phyloP scores from a whole-genome alignment of 35 echinoderm and acorn worm species.

The Strongylocentrotus purpuratus region DNA sequence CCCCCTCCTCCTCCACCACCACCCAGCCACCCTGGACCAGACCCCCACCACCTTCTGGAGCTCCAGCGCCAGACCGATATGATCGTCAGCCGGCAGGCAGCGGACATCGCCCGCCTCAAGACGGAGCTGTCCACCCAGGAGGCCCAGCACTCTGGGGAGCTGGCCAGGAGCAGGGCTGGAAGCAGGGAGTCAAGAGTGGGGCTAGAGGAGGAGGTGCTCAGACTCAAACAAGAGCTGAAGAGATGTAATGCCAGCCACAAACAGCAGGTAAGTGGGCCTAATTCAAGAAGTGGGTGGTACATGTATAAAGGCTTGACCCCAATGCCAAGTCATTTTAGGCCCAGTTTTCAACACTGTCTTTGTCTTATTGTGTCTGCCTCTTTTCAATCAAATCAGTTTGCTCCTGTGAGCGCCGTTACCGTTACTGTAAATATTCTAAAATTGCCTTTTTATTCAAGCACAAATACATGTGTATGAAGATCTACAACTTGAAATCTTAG shows the following conservation, averaged over 20 bases:
- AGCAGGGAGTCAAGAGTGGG: conserved; percentile 15
- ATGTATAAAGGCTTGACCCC: too few relatives aligned
- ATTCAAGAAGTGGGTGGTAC: too few relatives aligned
- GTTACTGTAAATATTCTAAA: too few relatives aligned
- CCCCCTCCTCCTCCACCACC: background rate
- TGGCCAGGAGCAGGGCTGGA: conserved; percentile 18
- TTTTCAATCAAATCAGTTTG: too few relatives aligned
- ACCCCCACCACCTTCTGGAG: conserved; percentile 13
- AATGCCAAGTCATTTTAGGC: too few relatives aligned
- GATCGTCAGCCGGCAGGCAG: conserved; percentile 42
- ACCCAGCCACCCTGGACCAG: conserved; percentile 18
- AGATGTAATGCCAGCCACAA: conserved; percentile 1
- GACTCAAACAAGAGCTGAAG: background rate
- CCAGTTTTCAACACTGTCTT: too few relatives aligned
- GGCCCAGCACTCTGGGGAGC: conserved; percentile 34
- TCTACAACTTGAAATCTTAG: too few relatives aligned
- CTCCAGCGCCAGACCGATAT: background rate
- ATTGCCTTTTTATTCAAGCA: too few relatives aligned
- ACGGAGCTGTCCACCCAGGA: conserved; percentile 42
- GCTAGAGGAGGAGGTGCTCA: conserved; percentile 14
- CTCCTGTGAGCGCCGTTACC: too few relatives aligned
- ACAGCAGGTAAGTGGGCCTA: background rate
- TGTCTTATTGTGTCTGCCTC: too few relatives aligned
- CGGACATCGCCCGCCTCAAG: conserved; percentile 40
- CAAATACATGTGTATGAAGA: too few relatives aligned